These are phyloP conservation scores for Panthera tigris DNA, from an alignment of 2,113 vertebrate species.

Conservation along the genomic window DNA sequence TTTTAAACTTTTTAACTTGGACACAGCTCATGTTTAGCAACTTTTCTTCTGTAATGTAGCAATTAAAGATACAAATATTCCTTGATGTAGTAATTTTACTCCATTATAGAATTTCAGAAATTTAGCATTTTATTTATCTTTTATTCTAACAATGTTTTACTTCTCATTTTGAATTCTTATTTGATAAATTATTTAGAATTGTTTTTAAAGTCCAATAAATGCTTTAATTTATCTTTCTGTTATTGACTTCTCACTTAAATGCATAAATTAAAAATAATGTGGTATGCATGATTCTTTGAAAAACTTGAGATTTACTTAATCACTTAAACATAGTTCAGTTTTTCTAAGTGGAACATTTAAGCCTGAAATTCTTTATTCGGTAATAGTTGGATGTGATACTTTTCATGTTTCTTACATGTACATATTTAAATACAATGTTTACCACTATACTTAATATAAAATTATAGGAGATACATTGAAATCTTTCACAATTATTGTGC, in stretches of 20 bases:
- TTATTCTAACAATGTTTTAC: not conserved
- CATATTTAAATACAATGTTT: not conserved
- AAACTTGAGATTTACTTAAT: slow-evolving; percentile 9
- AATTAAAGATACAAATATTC: not conserved
- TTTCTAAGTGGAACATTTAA: not conserved
- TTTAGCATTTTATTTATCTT: not conserved
- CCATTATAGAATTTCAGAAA: not conserved
- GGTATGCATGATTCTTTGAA: not conserved
- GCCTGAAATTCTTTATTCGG: not conserved
- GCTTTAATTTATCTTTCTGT: not conserved
- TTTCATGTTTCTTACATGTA: not conserved
- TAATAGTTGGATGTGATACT: not conserved
- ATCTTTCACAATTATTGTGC: not conserved
- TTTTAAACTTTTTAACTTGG: not conserved
- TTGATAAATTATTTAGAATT: not conserved
- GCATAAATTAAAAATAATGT: not conserved
- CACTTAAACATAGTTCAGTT: not conserved
- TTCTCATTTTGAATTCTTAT: not conserved
- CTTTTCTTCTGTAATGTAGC: not conserved
- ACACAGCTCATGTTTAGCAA: not conserved
- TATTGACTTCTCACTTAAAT: not conserved
- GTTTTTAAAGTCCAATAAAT: not conserved
- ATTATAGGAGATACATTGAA: not conserved
- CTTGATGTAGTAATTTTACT: not conserved
- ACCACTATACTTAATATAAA: not conserved